Evolutionary conservation across 2,888 invertebrate genomes (phyloP).

Genomic region (Mylabris sibirica): DNA sequence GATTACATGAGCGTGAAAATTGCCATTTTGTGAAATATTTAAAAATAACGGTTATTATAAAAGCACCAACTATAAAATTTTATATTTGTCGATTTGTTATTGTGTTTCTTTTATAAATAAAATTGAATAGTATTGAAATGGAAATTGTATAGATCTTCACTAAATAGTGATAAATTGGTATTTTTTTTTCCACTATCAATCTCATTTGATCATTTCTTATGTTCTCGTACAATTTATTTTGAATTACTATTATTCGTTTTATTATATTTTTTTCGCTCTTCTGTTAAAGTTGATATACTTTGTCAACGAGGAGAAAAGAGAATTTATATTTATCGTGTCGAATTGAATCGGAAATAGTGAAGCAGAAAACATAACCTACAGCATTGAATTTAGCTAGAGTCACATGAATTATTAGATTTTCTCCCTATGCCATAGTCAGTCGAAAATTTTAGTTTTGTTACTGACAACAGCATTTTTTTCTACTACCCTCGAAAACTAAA

Average conservation of each 20-base stretch:
- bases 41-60: slow-evolving; percentile 8
- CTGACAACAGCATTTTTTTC: neutral
- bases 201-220: neutral
- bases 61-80: neutral
- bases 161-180: neutral
- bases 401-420: slow-evolving; percentile 26
- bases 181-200: neutral
- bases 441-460: neutral
- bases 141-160: neutral
- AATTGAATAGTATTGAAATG: neutral
- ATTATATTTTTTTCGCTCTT: neutral
- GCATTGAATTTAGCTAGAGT: slow-evolving; percentile 23
- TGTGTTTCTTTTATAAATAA: neutral
- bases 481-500: neutral
- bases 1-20: neutral
- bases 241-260: neutral
- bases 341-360: slow-evolving; percentile 40
- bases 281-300: neutral
- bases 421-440: neutral
- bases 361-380: slow-evolving; percentile 38
- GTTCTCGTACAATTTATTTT: neutral
- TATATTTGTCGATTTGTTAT: neutral
- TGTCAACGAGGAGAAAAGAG: slow-evolving; percentile 26
- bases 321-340: slow-evolving; percentile 40
- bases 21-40: neutral